A percentile compares a stretch with the other conserved stretches of the same genome.
Evolutionary conservation across 2,888 invertebrate species (phyloP).

Genomic region (Galerucella pusilla): DNA sequence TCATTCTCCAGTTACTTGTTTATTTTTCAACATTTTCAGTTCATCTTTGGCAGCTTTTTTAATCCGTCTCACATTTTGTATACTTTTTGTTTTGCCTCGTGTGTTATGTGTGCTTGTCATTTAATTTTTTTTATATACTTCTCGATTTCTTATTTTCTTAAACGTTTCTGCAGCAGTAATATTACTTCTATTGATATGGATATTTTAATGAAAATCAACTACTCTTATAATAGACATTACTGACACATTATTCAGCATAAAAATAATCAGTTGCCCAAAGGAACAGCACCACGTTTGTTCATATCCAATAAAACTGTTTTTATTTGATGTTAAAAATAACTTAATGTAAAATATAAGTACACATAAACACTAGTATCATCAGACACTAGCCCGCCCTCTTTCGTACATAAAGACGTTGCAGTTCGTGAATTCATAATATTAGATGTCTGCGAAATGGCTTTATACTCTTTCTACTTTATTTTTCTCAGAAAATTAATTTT

Average conservation of each 20-base stretch:
- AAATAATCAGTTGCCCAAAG: background rate
- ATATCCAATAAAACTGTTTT: background rate
- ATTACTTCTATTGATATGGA: too few species aligned
- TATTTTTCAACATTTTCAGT: too few species aligned
- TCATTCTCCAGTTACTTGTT: too few species aligned
- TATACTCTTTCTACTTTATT: background rate
- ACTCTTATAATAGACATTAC: too few species aligned
- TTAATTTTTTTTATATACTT: too few species aligned
- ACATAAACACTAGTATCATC: background rate
- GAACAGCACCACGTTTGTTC: background rate
- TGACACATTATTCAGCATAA: background rate
- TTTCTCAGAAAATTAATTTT: constrained; percentile 11
- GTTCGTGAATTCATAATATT: constrained; percentile 9
- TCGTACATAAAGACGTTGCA: background rate
- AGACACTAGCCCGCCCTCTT: background rate
- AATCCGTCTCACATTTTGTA: too few species aligned
- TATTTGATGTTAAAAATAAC: background rate
- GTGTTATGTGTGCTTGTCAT: too few species aligned
- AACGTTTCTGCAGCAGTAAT: too few species aligned
- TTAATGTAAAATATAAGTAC: background rate
- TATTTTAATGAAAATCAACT: too few species aligned
- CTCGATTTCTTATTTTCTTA: too few species aligned
- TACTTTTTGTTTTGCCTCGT: too few species aligned
- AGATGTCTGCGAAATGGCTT: constrained; percentile 6
- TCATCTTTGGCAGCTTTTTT: too few species aligned